Conservation (phyloP, 1,140 invertebrate species). For the Teleopsis dalmanni region DNA sequence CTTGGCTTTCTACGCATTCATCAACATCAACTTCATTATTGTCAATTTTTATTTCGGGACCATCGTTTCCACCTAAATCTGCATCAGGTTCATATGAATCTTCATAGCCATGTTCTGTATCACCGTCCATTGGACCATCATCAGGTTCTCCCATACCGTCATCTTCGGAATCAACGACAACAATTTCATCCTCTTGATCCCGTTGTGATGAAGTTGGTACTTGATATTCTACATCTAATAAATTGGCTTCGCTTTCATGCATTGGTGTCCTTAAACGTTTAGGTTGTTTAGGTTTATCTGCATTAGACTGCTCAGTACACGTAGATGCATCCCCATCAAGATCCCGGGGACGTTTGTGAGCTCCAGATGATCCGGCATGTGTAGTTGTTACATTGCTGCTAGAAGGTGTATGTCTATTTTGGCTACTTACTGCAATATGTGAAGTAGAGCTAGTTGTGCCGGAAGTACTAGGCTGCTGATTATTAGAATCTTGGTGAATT, state of each 20-base stretch:
- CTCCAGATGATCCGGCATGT: slow-evolving; percentile 44
- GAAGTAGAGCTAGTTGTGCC: slow-evolving; percentile 34
- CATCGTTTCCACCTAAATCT: slow-evolving; percentile 46
- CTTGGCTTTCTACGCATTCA: slow-evolving; percentile 53
- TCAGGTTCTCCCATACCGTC: slow-evolving; percentile 51
- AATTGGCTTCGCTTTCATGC: slow-evolving; percentile 27
- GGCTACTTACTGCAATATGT: slow-evolving; percentile 44
- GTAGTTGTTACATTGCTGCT: slow-evolving; percentile 57
- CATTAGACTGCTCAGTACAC: slow-evolving; percentile 47
- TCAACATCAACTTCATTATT: slow-evolving; percentile 64
- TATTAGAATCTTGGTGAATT: slow-evolving; percentile 44
- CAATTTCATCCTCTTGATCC: slow-evolving; percentile 72
- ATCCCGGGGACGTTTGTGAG: slow-evolving; percentile 52
- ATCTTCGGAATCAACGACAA: slow-evolving; percentile 58
- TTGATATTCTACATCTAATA: slow-evolving; percentile 59
- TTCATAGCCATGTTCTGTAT: slow-evolving; percentile 52
- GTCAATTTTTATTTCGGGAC: slow-evolving; percentile 45
- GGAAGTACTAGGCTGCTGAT: slow-evolving; percentile 43
- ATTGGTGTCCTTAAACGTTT: slow-evolving; percentile 40
- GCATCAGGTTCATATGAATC: slow-evolving; percentile 50
- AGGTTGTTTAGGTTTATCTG: slow-evolving; percentile 42
- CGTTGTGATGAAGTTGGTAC: slow-evolving; percentile 75
- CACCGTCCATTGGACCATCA: slow-evolving; percentile 44
- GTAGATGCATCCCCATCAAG: slow-evolving; percentile 51
- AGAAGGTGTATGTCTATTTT: slow-evolving; percentile 50